These are phyloP conservation scores for Caloenas nicobarica DNA, from an alignment of 2,113 vertebrate species.

Conservation along the genomic window DNA sequence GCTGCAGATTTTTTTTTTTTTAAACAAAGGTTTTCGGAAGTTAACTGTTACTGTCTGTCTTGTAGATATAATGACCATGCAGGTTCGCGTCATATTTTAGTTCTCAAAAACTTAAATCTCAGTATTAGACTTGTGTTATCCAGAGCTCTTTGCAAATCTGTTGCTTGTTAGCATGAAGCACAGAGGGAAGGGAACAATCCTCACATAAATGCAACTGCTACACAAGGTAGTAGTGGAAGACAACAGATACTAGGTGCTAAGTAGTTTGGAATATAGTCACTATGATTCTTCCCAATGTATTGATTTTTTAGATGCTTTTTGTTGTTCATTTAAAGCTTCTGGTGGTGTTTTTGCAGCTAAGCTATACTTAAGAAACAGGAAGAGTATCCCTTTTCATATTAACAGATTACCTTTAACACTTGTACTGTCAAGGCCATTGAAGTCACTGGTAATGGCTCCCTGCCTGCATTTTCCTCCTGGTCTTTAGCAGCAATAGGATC, in stretches of 20 bases:
- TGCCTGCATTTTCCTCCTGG: background rate
- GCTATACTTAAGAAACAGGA: background rate
- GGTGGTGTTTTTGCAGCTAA: background rate
- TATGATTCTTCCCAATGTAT: background rate
- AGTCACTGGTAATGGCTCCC: background rate
- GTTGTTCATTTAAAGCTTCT: background rate
- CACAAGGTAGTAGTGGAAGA: background rate
- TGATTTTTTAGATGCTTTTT: background rate
- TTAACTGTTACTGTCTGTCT: background rate
- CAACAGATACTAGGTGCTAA: background rate
- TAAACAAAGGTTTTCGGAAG: background rate
- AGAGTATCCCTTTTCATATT: background rate
- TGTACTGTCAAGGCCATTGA: background rate
- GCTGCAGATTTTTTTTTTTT: background rate
- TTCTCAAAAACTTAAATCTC: background rate
- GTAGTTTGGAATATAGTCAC: background rate
- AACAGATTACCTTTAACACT: background rate
- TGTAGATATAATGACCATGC: background rate
- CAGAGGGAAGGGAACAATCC: background rate
- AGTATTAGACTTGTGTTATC: background rate
- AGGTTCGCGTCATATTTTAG: background rate
- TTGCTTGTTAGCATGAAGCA: background rate
- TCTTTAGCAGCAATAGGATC: background rate
- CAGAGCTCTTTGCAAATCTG: background rate
- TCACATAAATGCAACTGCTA: background rate